These are phyloP conservation scores for Paracentrotus lividus DNA, from an alignment of 53 echinoderm and acorn worm species.

Conservation along the genomic window DNA sequence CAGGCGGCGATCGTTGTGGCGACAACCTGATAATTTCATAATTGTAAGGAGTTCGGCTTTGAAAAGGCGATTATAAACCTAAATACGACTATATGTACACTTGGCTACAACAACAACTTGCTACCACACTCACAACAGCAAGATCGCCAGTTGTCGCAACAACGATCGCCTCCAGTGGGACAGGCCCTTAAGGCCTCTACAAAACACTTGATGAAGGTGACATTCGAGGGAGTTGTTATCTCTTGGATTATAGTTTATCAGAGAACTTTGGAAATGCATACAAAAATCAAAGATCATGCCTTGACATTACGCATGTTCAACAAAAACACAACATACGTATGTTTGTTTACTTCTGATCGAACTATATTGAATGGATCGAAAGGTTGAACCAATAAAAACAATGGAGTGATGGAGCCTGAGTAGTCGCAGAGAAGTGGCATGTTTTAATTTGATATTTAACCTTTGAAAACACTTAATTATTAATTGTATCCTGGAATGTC, in stretches of 20 bases:
- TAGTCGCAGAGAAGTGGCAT: not conserved
- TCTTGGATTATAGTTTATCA: not conserved
- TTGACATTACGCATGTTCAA: too few species aligned
- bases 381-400: not conserved
- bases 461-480: not conserved
- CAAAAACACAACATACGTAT: not conserved
- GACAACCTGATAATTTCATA: too few species aligned
- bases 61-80: too few species aligned
- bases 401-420: not conserved
- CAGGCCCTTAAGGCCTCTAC: too few species aligned
- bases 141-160: too few species aligned
- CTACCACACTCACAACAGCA: too few species aligned
- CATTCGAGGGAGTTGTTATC: not conserved
- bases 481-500: not conserved
- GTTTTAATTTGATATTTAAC: conserved; percentile 1
- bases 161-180: too few species aligned
- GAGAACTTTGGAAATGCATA: not conserved
- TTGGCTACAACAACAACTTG: too few species aligned
- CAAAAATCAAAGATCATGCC: too few species aligned
- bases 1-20: too few species aligned
- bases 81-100: too few species aligned
- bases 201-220: not conserved
- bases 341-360: conserved; percentile 23
- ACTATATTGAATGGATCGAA: not conserved
- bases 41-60: too few species aligned